Percentiles rank a stretch among this genome's conserved stretches.
Conservation (phyloP, 2,888 invertebrate genomes). For the Torymus texanus region DNA sequence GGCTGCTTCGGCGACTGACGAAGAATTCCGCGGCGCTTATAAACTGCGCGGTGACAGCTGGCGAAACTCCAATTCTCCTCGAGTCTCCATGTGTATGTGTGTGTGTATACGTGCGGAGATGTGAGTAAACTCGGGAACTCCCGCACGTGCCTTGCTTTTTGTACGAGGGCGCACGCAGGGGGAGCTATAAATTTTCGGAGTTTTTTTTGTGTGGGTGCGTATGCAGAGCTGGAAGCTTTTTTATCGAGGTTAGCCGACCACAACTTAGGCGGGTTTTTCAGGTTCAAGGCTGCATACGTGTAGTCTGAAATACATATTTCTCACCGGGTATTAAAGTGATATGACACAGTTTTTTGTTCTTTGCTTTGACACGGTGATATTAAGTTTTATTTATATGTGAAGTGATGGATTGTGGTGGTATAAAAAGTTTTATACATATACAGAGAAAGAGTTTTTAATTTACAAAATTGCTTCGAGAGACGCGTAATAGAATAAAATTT, state of each 20-base stretch:
- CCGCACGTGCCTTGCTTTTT: not conserved
- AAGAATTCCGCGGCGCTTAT: not conserved
- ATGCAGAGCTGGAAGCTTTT: not conserved
- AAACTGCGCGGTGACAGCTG: slow-evolving; percentile 44
- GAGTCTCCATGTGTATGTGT: not conserved
- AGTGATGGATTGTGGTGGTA: too few relatives aligned
- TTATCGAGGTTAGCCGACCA: not conserved
- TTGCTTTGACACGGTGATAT: too few relatives aligned
- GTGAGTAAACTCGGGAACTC: not conserved
- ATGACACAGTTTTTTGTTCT: too few relatives aligned
- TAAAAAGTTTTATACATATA: too few relatives aligned
- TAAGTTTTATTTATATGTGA: too few relatives aligned
- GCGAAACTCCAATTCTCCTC: slow-evolving; percentile 39
- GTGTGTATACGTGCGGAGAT: not conserved
- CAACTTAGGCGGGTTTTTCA: slow-evolving; percentile 30
- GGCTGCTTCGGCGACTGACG: not conserved
- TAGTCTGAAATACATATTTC: not conserved
- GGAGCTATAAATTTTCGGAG: slow-evolving; percentile 19
- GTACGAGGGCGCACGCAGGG: too few relatives aligned
- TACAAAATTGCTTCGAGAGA: too few relatives aligned
- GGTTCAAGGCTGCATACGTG: slow-evolving; percentile 40
- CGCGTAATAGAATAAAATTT: too few relatives aligned
- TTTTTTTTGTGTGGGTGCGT: not conserved
- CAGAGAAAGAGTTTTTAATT: too few relatives aligned
- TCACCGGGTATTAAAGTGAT: too few relatives aligned